Evolutionary conservation across 2,113 vertebrate species (phyloP), one percentile per base, ranked within the genome.

Genomic region (Urocitellus parryii): DNA sequence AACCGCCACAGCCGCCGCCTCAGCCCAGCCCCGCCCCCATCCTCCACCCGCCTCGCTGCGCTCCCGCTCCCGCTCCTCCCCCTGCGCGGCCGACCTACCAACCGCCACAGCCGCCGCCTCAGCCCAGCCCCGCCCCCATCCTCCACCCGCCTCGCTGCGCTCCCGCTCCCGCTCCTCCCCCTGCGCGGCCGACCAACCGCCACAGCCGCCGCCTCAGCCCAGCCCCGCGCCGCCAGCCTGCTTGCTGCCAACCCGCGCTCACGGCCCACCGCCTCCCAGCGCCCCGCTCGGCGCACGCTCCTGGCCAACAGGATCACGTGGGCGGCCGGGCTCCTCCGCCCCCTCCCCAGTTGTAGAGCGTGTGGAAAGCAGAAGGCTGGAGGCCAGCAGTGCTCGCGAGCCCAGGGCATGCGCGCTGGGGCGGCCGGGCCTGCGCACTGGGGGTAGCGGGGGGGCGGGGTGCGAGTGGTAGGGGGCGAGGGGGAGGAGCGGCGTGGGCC

Each of bases 381-480:
- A 96, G 97, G 97, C 96, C 67, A 94, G 80, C 97, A 96, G 97
- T 97, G 98, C 95, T 95, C 95, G 80, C 91, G 96, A 98, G 98
- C 97, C 89, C 95, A 97, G 96, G 98, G 98, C 98, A 98, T 98
- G 98, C 98, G 98, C 98, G 97, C 91, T 83, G 98, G 85, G 91
- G 97, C 74, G 73, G 88, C 91, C 80, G 96, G 96, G 96, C 85
- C 97, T 98, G 97, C 97, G 91, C 95, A 96, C 91, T 96, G 94
- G 96, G 95, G 97, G 97, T 45, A 96, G 94, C 39, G 94, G 53
- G 37, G 37, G n/a, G 18, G 22, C 11, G 58, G 24, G 34, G n/a
- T 27, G 90, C 56, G 63, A 24, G 68, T n/a, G n/a, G 42, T 13
- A 13, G 45, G 37, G 20, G 18, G 17, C 8, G 48, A 27, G n/a